Percentiles rank a stretch among this genome's conserved stretches.
Conservation (phyloP, 2,888 invertebrate species). For the Folsomia manolachei region DNA sequence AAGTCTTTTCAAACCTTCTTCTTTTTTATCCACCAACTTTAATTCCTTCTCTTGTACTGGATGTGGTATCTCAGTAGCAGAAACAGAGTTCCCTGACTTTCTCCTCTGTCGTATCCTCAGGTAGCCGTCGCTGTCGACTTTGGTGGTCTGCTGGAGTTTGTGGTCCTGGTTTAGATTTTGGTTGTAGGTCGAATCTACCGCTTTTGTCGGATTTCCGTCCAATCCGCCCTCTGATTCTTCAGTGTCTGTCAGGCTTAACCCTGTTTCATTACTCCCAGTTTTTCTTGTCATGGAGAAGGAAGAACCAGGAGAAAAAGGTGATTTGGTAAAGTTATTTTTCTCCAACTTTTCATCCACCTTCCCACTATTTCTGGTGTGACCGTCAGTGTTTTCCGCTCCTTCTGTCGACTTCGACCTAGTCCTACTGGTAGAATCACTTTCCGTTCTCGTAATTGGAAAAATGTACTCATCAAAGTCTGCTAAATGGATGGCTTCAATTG, state of each 20-base stretch:
- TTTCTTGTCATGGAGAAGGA: background rate
- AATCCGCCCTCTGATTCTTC: background rate
- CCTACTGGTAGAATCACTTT: background rate
- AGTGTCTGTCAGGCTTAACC: background rate
- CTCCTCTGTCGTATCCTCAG: background rate
- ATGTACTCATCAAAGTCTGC: constrained; percentile 8
- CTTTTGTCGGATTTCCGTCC: background rate
- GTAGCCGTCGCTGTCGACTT: no score
- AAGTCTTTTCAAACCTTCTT: background rate
- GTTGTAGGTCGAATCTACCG: background rate
- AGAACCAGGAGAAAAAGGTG: no score
- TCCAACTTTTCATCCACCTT: background rate
- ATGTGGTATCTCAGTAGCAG: no score
- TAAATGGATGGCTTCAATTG: constrained; percentile 2
- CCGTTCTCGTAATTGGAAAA: constrained; percentile 3
- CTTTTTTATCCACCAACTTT: background rate
- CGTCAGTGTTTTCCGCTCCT: background rate
- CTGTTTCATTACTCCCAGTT: background rate
- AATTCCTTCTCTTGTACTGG: background rate
- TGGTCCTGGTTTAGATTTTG: background rate
- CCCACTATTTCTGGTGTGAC: background rate
- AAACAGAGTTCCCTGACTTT: background rate
- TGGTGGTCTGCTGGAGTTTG: background rate
- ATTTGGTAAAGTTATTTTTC: background rate
- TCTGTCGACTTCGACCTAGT: background rate